These are phyloP conservation scores for Andrena bucephala DNA, from an alignment of 2,888 invertebrate species.

Conservation along the genomic window DNA sequence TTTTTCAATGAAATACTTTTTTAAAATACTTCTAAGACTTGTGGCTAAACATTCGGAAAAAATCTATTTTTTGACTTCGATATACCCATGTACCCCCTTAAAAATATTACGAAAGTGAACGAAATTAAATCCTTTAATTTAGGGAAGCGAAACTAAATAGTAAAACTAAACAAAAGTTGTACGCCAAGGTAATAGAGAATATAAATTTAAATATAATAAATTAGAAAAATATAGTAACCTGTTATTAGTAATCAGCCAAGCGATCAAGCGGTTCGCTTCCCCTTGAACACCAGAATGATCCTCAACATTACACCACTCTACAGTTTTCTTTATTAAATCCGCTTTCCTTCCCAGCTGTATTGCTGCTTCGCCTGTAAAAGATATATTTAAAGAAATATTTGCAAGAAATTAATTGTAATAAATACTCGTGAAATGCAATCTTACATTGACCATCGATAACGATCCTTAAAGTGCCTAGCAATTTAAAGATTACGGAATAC, in stretches of 20 bases:
- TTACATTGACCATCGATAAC: constrained; percentile 93
- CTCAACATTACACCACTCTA: constrained; percentile 91
- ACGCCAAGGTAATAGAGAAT: too few species aligned
- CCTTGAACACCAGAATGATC: constrained; percentile 94
- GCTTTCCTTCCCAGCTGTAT: constrained; percentile 88
- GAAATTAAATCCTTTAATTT: too few species aligned
- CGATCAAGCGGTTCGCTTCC: constrained; percentile 91
- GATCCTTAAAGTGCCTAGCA: constrained; percentile 94
- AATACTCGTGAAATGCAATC: constrained; percentile 45
- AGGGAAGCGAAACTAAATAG: too few species aligned
- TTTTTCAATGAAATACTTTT: too few species aligned
- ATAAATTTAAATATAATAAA: constrained; percentile 5
- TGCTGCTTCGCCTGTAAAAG: constrained; percentile 89
- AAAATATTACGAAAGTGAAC: too few species aligned
- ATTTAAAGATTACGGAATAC: constrained; percentile 93
- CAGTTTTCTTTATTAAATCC: constrained; percentile 89
- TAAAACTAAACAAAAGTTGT: too few species aligned
- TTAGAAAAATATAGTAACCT: constrained; percentile 72
- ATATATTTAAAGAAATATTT: constrained; percentile 5
- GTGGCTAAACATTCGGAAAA: too few species aligned
- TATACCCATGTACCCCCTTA: too few species aligned
- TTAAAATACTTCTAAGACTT: too few species aligned
- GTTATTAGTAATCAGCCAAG: constrained; percentile 92
- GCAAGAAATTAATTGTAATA: not conserved
- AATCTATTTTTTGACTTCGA: too few species aligned